Conservation (phyloP, 2,888 invertebrate species). For the Amaurobius ferox region DNA sequence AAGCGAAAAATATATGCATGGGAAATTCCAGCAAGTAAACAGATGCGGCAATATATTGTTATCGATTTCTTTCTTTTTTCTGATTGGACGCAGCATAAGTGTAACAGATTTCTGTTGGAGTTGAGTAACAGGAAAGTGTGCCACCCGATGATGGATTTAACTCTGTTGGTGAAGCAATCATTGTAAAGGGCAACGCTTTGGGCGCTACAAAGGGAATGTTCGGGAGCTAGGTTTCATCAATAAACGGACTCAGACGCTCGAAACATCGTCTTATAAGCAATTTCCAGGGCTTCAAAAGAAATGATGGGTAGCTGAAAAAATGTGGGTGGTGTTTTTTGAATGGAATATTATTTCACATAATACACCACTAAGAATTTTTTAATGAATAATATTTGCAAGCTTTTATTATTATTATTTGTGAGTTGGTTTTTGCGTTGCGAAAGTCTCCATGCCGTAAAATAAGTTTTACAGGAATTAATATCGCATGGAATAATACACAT, state of each 20-base stretch:
- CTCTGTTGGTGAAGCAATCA: constrained; percentile 1
- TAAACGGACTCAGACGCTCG: not conserved
- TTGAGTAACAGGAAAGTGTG: constrained; percentile 14
- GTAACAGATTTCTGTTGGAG: not conserved
- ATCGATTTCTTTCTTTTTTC: constrained; percentile 4
- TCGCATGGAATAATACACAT: no score
- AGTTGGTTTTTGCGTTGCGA: no score
- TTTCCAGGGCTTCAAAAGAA: no score
- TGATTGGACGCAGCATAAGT: not conserved
- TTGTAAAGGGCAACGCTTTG: not conserved
- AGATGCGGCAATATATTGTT: constrained; percentile 1
- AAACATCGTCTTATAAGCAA: no score
- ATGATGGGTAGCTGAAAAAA: no score
- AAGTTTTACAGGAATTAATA: no score
- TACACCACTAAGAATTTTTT: no score
- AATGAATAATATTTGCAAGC: no score
- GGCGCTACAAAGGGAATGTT: not conserved
- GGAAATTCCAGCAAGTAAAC: not conserved
- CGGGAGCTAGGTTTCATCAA: not conserved
- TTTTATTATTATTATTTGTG: no score
- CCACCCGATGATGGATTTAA: constrained; percentile 10
- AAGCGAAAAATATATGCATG: not conserved
- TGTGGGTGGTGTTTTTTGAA: no score
- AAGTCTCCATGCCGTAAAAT: no score
- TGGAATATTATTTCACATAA: no score